Evolutionary conservation across 1,140 invertebrate species (phyloP).

Genomic region (Anadara kagoshimensis): DNA sequence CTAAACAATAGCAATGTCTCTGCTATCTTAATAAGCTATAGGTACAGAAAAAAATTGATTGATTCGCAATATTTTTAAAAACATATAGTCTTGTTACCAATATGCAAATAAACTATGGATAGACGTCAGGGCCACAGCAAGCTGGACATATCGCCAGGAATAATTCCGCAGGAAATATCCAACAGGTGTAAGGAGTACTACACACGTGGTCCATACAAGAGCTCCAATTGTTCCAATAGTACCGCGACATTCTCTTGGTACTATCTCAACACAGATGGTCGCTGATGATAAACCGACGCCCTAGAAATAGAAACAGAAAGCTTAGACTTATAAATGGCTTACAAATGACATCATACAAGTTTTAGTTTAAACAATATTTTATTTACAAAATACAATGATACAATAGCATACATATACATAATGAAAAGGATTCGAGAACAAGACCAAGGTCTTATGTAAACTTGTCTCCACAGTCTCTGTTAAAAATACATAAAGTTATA

Average conservation of each 20-base stretch:
- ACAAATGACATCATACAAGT: too few species aligned
- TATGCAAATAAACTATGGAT: slow-evolving; percentile 44
- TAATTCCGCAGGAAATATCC: slow-evolving; percentile 43
- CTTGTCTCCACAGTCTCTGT: too few species aligned
- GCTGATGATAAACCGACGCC: slow-evolving; percentile 2
- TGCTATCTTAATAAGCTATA: too few species aligned
- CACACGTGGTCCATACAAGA: slow-evolving; percentile 39
- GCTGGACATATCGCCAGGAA: slow-evolving; percentile 50
- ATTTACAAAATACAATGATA: too few species aligned
- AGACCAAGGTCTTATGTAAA: too few species aligned
- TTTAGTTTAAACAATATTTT: too few species aligned
- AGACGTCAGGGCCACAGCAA: slow-evolving; percentile 36
- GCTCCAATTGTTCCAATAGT: slow-evolving; percentile 27
- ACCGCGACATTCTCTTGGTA: slow-evolving; percentile 44
- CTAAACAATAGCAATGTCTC: too few species aligned
- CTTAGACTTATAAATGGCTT: too few species aligned
- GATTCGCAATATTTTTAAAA: not conserved
- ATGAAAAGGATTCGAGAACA: too few species aligned
- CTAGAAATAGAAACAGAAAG: not conserved
- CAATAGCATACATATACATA: too few species aligned
- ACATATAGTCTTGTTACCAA: slow-evolving; percentile 30
- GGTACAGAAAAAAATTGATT: too few species aligned
- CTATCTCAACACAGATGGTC: slow-evolving; percentile 43
- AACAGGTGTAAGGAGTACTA: slow-evolving; percentile 41
- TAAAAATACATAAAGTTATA: too few species aligned